Base-by-base conservation (phyloP, 2,113 vertebrate species). In the Sebastes fasciatus region DNA sequence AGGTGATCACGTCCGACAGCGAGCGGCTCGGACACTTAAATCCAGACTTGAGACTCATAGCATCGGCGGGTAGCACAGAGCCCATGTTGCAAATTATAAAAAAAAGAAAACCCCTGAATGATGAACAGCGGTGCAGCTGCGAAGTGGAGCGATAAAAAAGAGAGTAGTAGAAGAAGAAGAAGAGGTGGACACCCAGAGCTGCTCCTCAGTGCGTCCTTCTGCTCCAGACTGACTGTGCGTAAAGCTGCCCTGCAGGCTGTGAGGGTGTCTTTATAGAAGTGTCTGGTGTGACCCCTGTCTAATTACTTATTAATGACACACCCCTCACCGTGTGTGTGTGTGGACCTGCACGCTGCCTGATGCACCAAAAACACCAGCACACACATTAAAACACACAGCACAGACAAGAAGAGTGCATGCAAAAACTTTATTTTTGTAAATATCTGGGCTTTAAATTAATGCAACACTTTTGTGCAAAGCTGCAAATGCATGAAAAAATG, bases 261-360 rank as follows among this genome's bases (percentile, higher is more conserved):
- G 92, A 89, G 91, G 74, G 88, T 90, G 90, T 93, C 91, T 95
- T 97, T 97, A 96, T 98, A 98, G 97, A 97, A 92, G 95, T 94
- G 95, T 94, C 94, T 91, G 92, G 87, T 79, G 92, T 96, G 96
- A 96, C 97, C 97, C 95, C 90, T 86, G 95, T 96, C 97, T 97
- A 98, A 98, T 98, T 97, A 98, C 96, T 97, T 97, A 98, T 97
- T 98, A 97, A 98, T 97, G 97, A 96, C 96, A 96, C 96, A 94
- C 93, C 95, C 96, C 96, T 97, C 96, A 95, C 95, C 94, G 93
- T 26, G 26, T 75, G 89, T 93, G 96, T 96, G 95, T 75, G 89
- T 93, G 96, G 96, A 95, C 94, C 95, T 92, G 95, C 93, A 76
- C 79, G 89, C 94, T 84, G 92, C 26, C 26, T 26, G 26, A 26